Base-by-base conservation (phyloP, 2,113 vertebrate genomes). In the Parotia lawesii region DNA sequence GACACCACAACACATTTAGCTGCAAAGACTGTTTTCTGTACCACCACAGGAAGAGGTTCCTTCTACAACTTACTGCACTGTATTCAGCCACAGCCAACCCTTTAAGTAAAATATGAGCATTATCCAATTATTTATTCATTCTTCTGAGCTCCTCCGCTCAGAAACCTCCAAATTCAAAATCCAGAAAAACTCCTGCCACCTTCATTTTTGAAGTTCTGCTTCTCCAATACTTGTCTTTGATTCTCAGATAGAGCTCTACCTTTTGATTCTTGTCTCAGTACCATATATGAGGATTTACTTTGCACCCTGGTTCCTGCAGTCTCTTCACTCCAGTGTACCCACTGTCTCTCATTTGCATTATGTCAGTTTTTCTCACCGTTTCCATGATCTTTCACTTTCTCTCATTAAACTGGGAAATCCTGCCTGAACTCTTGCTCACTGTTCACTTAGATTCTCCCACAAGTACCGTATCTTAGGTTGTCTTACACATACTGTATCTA, bases 391-490 rank as follows among this genome's bases (percentile, higher is more conserved):
- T 28, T 48, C 44, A 47, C 44, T 18, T 87, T 38, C 14, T 37
- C 40, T 44, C 38, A 48, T 65, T 35, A 40, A 72, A 58, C 5
- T 10, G 22, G 67, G 50, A 58, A 61, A 47, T 11, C 29, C 51
- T 25, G 7, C 47, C 18, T 0, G 2, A 76, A 67, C 4, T n/a
- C 27, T 25, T 47, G 10, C 54, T 70, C 1, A 5, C 35, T 20
- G 24, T 64, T 24, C 37, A 4, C 11, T 60, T 44, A 3, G 23
- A 14, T 67, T 54, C 45, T 57, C 44, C 40, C 42, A 37, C 25
- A 58, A 18, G 27, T 51, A 57, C 17, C 0, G 0, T 31, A 17
- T 35, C 16, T 62, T 54, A 2, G 11, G 6, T 67, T 62, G 29
- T 66, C 44, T 45, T 50, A 7, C 10, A 27, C 4, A 9, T 7